Evolutionary conservation across 2,113 vertebrate species (phyloP), one percentile per base, ranked within the genome.

Genomic region (Xiphophorus couchianus): DNA sequence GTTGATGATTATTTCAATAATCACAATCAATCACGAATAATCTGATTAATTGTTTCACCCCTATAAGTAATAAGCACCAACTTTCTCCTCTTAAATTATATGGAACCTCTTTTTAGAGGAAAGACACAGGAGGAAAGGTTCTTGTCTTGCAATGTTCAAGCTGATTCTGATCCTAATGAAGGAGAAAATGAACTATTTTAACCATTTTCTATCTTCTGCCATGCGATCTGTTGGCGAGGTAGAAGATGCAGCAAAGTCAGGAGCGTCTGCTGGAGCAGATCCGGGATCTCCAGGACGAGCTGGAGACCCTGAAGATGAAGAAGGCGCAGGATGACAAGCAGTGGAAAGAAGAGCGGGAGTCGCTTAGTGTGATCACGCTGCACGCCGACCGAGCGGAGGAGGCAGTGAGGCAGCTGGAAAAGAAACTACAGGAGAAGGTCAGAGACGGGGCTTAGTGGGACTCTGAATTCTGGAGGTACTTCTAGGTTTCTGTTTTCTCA

Each of bases 361-460:
- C 91, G 51, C 90, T 94, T 2, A 90, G 89, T 1, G 93, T 93
- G 88, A 94, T 96, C 83, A 96, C 93, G 33, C 94, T 96, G 65
- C 92, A 95, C 33, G 95, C 95, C 0, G 95, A 97, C 84, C 91
- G 88, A n/a, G 95, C 94, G 0, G 93, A 97, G 62, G 94, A 96
- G 27, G 90, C 94, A 0, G 72, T 90, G 1, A 92, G 95, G 71
- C 94, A 93, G 60, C 80, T 97, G 29, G 81, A 90, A 0, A 84
- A 74, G 15, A 95, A 95, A 62, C 94, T 99, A 0, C 79, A 93
- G 11, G 96, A 97, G 75, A 98, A 97, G 95, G 97, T 97, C 78
- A 37, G 82, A 61, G 14, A 14, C 61, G 31, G 9, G 22, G 9
- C 15, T 5, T n/a, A 11, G 2, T 14, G 39, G 3, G 4, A 5